A percentile compares a stretch with the other conserved stretches of the same genome.
Evolutionary conservation across 2,888 invertebrate species (phyloP).

Genomic region (Agrypnus murinus): DNA sequence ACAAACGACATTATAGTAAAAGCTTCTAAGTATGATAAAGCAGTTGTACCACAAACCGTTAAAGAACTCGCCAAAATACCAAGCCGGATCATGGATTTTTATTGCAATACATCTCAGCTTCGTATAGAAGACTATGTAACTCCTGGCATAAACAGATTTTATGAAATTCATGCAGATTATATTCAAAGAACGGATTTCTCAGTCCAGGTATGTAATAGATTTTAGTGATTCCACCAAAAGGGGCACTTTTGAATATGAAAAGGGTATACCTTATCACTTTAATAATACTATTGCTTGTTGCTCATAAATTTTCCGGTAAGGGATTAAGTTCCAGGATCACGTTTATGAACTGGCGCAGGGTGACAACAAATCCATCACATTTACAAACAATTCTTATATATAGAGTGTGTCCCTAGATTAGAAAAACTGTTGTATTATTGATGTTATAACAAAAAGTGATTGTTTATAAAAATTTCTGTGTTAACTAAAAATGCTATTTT

Average conservation of each 20-base stretch:
- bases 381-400: no score
- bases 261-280: no score
- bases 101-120: constrained; percentile 65
- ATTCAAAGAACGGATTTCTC: constrained; percentile 57
- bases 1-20: constrained; percentile 72
- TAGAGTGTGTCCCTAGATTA: no score
- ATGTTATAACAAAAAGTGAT: no score
- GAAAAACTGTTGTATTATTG: no score
- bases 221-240: no score
- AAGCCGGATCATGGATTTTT: constrained; percentile 64
- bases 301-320: not conserved
- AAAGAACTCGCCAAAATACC: constrained; percentile 63
- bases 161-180: constrained; percentile 70
- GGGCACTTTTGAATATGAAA: no score
- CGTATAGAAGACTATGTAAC: constrained; percentile 77
- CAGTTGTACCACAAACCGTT: constrained; percentile 61
- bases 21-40: constrained; percentile 57
- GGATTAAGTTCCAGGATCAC: no score
- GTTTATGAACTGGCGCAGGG: no score
- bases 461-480: no score
- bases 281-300: not conserved
- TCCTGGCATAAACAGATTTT: constrained; percentile 67
- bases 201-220: constrained; percentile 59
- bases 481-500: no score
- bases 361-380: no score